These are phyloP conservation scores for Lepidocolaptes lacrymiger DNA, from an alignment of 2,797 vertebrate genomes.

Conservation along the genomic window DNA sequence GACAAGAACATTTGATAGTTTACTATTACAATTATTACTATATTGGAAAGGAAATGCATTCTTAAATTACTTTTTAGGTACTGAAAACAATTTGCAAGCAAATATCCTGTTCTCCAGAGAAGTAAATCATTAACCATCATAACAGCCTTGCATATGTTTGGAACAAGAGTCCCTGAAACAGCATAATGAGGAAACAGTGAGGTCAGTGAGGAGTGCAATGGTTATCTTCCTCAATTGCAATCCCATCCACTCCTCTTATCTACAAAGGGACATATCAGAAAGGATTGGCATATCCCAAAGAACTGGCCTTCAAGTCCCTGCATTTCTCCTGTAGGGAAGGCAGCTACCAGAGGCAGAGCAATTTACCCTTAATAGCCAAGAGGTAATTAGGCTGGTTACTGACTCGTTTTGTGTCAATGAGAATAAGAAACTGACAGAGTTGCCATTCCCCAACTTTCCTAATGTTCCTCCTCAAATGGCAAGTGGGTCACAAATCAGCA, in stretches of 20 bases:
- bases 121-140: background rate
- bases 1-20: background rate
- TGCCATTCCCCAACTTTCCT: background rate
- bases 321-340: background rate
- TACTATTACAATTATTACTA: too few relatives aligned
- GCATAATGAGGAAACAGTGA: accelerated
- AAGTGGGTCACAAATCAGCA: background rate
- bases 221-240: background rate
- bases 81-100: background rate
- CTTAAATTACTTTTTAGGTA: background rate
- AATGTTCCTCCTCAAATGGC: background rate
- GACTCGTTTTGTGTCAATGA: background rate
- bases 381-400: background rate
- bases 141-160: background rate
- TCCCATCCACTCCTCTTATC: background rate
- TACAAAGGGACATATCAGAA: background rate
- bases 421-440: background rate
- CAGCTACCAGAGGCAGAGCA: background rate
- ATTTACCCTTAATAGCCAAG: background rate
- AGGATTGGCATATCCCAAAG: background rate
- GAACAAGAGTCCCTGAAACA: background rate
- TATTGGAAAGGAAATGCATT: background rate
- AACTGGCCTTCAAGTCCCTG: background rate
- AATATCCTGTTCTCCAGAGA: background rate
- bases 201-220: background rate